Conservation (phyloP, 2,888 invertebrate genomes). For the Chrysotoxum bicinctum region DNA sequence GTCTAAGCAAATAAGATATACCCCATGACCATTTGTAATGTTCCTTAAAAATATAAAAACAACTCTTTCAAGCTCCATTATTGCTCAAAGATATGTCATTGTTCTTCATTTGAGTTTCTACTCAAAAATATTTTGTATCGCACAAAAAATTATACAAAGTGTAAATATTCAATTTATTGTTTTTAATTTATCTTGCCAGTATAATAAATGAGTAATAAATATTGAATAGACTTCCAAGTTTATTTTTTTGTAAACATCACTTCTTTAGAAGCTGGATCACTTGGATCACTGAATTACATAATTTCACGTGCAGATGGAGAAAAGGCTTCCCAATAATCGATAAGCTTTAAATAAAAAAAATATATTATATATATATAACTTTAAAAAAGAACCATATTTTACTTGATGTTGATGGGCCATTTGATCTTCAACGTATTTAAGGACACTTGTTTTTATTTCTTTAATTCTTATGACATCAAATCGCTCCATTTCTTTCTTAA, state of each 20-base stretch:
- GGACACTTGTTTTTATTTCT: conserved; percentile 94
- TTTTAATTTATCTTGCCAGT: background rate
- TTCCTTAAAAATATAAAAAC: too few relatives aligned
- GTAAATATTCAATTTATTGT: conserved; percentile 7
- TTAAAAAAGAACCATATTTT: conserved; percentile 53
- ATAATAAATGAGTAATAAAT: background rate
- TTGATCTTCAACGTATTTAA: conserved; percentile 96
- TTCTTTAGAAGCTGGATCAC: conserved; percentile 30
- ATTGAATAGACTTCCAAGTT: background rate
- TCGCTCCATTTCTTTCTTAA: conserved; percentile 95
- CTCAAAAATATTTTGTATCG: too few relatives aligned
- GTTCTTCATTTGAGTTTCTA: too few relatives aligned
- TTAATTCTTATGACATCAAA: conserved; percentile 94
- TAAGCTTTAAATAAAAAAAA: conserved; percentile 76
- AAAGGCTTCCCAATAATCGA: conserved; percentile 91
- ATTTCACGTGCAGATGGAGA: conserved; percentile 97
- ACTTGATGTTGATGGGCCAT: conserved; percentile 97
- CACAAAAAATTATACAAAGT: background rate
- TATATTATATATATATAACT: background rate
- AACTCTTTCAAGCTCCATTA: too few relatives aligned
- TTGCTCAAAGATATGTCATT: too few relatives aligned
- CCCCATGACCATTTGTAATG: too few relatives aligned
- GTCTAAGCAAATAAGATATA: too few relatives aligned
- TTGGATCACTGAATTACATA: conserved; percentile 84
- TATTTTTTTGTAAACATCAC: conserved; percentile 43